Conservation (phyloP, 2,888 invertebrate genomes). For the Ophion slaviceki region DNA sequence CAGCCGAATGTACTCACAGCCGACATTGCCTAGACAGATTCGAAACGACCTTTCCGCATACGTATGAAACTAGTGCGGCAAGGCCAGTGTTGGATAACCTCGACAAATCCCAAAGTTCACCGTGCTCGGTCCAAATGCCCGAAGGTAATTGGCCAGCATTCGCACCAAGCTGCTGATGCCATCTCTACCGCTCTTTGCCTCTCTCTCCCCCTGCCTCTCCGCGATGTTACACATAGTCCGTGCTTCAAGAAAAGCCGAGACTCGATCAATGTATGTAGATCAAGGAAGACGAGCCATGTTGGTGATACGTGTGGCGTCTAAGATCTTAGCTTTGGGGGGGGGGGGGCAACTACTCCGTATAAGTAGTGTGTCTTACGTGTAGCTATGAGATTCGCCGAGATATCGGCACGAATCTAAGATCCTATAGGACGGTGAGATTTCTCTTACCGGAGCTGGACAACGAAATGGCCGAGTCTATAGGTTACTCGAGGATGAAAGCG, state of each 20-base stretch:
- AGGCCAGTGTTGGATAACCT: conserved; percentile 48
- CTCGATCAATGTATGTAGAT: background rate
- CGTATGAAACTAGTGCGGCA: background rate
- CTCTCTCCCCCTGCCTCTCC: background rate
- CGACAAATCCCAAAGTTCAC: conserved; percentile 68
- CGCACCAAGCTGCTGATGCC: conserved; percentile 49
- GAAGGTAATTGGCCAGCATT: conserved; percentile 74
- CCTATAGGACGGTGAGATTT: conserved; percentile 1
- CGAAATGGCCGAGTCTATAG: conserved; percentile 2
- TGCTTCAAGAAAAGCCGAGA: background rate
- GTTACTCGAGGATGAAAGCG: conserved; percentile 40
- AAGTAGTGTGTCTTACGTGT: background rate
- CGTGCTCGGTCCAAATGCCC: conserved; percentile 63
- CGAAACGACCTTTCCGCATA: too few species aligned
- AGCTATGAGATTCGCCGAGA: background rate
- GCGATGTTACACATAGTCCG: background rate
- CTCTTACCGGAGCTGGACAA: conserved; percentile 31
- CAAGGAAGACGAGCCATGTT: background rate
- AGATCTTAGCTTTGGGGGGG: background rate
- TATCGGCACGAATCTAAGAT: background rate
- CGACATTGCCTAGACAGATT: too few species aligned
- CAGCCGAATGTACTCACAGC: too few species aligned
- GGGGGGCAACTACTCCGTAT: background rate
- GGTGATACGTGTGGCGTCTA: background rate
- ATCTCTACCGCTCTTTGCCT: background rate